Evolutionary conservation across 1,140 invertebrate genomes (phyloP).

Genomic region (Stratiolaelaps scimitus): DNA sequence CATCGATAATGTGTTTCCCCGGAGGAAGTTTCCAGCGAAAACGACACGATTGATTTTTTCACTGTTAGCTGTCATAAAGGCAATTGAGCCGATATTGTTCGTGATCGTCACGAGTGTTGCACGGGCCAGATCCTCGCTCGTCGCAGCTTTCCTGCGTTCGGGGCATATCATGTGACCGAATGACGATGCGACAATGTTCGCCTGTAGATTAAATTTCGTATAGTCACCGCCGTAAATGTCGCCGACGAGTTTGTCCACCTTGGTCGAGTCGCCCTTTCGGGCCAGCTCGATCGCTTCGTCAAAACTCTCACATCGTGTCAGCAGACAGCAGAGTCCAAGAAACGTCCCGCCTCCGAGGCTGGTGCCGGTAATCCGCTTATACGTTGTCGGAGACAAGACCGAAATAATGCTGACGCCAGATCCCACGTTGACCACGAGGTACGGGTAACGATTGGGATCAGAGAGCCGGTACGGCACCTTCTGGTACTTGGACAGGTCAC

Average conservation of each 20-base stretch:
- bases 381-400: slow-evolving; percentile 78
- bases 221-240: slow-evolving; percentile 98
- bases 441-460: slow-evolving; percentile 83
- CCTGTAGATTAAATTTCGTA: slow-evolving; percentile 70
- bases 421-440: slow-evolving; percentile 92
- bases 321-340: slow-evolving; percentile 81
- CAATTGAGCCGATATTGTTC: slow-evolving; percentile 97
- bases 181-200: slow-evolving; percentile 81
- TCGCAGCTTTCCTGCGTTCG: slow-evolving; percentile 63
- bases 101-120: slow-evolving; percentile 94
- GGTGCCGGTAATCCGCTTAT: slow-evolving; percentile 84
- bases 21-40: slow-evolving; percentile 93
- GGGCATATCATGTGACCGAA: slow-evolving; percentile 93
- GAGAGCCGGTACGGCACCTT: slow-evolving; percentile 73
- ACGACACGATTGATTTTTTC: slow-evolving; percentile 62
- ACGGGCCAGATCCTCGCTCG: slow-evolving; percentile 74
- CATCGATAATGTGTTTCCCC: slow-evolving; percentile 95
- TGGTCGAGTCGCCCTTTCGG: slow-evolving; percentile 76
- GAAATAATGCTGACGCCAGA: slow-evolving; percentile 90
- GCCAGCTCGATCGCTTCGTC: slow-evolving; percentile 94
- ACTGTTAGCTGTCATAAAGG: slow-evolving; percentile 84
- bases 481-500: slow-evolving; percentile 53
- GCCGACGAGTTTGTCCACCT: slow-evolving; percentile 85
- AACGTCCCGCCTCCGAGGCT: slow-evolving; percentile 96
- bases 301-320: slow-evolving; percentile 90